Evolutionary conservation across 64 coral and sea anemone species (phyloP), one percentile per base, ranked within the genome.

Genomic region (Stylophora pistillata): DNA sequence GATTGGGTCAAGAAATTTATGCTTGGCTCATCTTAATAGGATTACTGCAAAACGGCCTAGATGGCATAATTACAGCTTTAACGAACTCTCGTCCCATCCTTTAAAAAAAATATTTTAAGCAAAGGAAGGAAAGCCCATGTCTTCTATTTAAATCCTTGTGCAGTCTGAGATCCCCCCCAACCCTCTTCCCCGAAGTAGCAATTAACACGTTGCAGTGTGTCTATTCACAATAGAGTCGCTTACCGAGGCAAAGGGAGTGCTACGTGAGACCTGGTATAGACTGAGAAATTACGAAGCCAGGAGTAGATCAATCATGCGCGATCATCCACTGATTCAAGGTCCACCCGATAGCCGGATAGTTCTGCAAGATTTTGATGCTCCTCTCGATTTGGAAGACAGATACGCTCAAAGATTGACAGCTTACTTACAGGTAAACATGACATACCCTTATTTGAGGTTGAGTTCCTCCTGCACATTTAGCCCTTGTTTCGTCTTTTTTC

Each of bases 381-480:
- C 81, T 17, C 56, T 32, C 23, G 5, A 58, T 20, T 27, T 70
- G 52, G 72, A 15, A n/a, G 18, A 91, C 9, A 69, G 86, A 1
- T 91, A 91, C 56, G 59, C 58, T n/a, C 89, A 91, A 12, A 56
- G 73, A 77, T 56, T 91, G 82, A 56, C 47, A 66, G 62, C 71
- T 21, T 91, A 86, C 10, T 15, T 91, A 65, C 79, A 91, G 89
- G 89, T 91, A 20, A 52, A 29, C 20, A 7, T 47, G 37, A 37
- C 4, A 14, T 78, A n/a, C 1, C 28, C 20, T 56, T 13, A 25
- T 33, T 23, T 82, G 11, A 3, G 17, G 54, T 23, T 18, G 25
- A 66, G 2, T 66, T 66, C 63, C 1, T 23, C 0, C 18, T 12
- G 18, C 31, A 23, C 25, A 23, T 64, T 14, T 60, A 60, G 12